Evolutionary conservation across 1,140 invertebrate genomes (phyloP), one percentile per base, ranked within the genome.

Genomic region (Lamellibrachia luymesi): DNA sequence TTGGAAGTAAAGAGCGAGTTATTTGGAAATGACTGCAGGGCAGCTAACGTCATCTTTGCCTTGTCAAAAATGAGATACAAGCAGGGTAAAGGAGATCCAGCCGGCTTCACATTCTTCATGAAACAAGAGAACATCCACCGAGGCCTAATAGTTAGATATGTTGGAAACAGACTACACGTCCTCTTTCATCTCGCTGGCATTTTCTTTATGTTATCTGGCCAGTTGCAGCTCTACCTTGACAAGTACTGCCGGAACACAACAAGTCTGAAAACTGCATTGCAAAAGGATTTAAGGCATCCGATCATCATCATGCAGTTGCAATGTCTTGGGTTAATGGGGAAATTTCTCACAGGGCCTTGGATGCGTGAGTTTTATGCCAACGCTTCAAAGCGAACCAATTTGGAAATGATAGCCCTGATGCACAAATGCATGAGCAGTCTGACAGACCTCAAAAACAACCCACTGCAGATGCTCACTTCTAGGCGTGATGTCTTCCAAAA

Each of bases 1-100:
- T 52, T 51, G 10, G 90, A 90, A 51, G 56, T 93, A 2, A 80
- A 50, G 8, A 90, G 93, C 80, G 51, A 80, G n/a, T n/a, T 91
- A 17, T 90, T 93, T 64, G 89, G 93, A 27, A 80, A 51, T 25
- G 90, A 91, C 4, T 93, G 90, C 56, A 64, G 17, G 38, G 89
- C 90, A 38, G 93, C 90, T 2, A 93, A 93, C 51, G 89, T 93
- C n/a, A 90, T 93, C 6, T 52, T 25, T 52, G 25, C 49, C 80
- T 64, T 93, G 17, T 51, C 49, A 1, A 93, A 93, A 51, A 90
- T 93, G 89, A 49, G 90, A 38, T 93, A 91, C 90, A 93, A 93
- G 90, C 50, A 93, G 50, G 93, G 93, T 13, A 91, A 50, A 25
- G 93, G 93, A 90, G 93, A 93, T 90, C 93, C 93, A 51, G 27